A percentile compares a stretch with the other conserved stretches of the same genome.
Evolutionary conservation across 2,797 vertebrate genomes (phyloP).

Genomic region (Sternarchorhynchus goeldii): DNA sequence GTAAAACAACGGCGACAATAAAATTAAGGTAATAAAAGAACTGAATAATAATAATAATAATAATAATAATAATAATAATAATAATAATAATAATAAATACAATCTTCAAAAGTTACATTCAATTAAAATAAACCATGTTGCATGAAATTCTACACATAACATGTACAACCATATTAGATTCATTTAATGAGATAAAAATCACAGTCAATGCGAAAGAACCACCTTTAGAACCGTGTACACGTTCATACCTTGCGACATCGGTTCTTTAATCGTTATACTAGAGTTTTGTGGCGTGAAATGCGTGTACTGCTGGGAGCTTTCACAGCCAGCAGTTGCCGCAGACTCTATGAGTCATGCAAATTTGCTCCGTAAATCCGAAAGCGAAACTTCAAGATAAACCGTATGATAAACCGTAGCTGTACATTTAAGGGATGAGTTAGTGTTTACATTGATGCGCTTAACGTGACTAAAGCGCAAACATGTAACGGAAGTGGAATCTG

Average conservation of each 20-base stretch:
- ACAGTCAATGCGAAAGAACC: background rate
- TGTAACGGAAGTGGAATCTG: too few species aligned
- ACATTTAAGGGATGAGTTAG: slow-evolving; percentile 1
- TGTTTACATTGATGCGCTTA: background rate
- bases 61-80: too few species aligned
- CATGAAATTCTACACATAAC: too few species aligned
- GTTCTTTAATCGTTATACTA: background rate
- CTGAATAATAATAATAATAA: too few species aligned
- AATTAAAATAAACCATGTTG: too few species aligned
- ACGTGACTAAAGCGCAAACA: background rate
- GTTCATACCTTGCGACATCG: slow-evolving; percentile 38
- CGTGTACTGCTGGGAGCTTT: background rate
- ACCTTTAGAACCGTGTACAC: too few species aligned
- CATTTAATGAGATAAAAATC: background rate
- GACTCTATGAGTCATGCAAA: slow-evolving; percentile 43
- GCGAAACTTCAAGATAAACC: slow-evolving; percentile 39
- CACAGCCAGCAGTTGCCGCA: slow-evolving; percentile 16
- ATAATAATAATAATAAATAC: too few species aligned
- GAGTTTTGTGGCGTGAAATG: background rate
- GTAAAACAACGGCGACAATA: background rate
- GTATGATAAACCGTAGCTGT: slow-evolving; percentile 9
- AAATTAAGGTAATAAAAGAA: background rate
- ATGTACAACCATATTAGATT: background rate
- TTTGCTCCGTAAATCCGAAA: slow-evolving; percentile 36
- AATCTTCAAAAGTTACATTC: too few species aligned